These are phyloP conservation scores for Leptonema lineaticorne DNA, from an alignment of 1,140 invertebrate species.

Conservation along the genomic window DNA sequence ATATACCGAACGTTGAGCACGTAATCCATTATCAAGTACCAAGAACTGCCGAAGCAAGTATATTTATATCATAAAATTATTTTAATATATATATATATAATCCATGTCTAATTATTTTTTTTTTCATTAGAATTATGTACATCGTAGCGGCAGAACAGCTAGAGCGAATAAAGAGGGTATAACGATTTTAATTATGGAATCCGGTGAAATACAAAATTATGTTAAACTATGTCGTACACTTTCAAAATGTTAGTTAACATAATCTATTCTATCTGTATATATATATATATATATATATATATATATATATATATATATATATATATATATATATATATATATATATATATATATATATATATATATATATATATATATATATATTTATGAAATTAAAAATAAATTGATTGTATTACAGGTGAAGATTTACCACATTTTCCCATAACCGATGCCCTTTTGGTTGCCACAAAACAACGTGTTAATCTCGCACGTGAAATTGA, in stretches of 20 bases:
- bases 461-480: slow-evolving; percentile 70
- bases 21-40: slow-evolving; percentile 98
- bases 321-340: neutral
- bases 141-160: slow-evolving; percentile 94
- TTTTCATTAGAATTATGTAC: slow-evolving; percentile 79
- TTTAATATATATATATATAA: slow-evolving; percentile 10
- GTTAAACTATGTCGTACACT: slow-evolving; percentile 80
- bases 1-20: slow-evolving; percentile 92
- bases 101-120: neutral
- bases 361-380: neutral
- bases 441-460: slow-evolving; percentile 67
- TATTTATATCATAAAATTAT: slow-evolving; percentile 20
- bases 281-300: too few species aligned
- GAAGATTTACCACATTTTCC: slow-evolving; percentile 83
- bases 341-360: neutral
- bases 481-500: slow-evolving; percentile 79
- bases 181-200: slow-evolving; percentile 89
- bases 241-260: slow-evolving; percentile 65
- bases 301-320: neutral
- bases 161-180: slow-evolving; percentile 85
- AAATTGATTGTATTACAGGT: slow-evolving; percentile 52
- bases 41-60: slow-evolving; percentile 81
- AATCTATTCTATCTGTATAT: neutral
- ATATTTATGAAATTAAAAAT: slow-evolving; percentile 5
- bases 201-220: slow-evolving; percentile 79